phyloP scores from a whole-genome alignment of 2,113 vertebrate species.

The Trachemys scripta region DNA sequence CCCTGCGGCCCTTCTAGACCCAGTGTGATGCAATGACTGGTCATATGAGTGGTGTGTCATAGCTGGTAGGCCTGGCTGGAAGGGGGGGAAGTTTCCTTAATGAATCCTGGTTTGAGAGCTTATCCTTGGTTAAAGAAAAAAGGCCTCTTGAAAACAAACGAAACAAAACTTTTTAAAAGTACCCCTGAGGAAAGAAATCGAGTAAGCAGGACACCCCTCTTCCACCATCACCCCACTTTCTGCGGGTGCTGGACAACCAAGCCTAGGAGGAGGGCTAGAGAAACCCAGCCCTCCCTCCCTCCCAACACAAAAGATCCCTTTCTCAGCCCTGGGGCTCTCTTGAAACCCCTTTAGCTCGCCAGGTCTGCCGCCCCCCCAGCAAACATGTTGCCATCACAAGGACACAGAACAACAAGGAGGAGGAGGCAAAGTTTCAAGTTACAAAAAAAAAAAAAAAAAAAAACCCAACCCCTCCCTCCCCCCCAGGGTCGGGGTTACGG shows the following conservation, averaged over 20 bases:
- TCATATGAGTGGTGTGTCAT: constrained; percentile 33
- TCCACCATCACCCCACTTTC: no score
- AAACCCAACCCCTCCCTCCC: not conserved
- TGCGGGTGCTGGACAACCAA: not conserved
- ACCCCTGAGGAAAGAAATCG: not conserved
- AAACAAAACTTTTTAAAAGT: not conserved
- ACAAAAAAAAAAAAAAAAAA: no score
- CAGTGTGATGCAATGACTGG: constrained; percentile 2
- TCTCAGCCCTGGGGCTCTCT: not conserved
- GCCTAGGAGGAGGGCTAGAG: no score
- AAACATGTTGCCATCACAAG: no score
- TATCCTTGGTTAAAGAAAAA: not conserved
- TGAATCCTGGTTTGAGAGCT: not conserved
- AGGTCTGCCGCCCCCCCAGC: no score
- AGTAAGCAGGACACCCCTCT: no score
- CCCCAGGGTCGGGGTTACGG: not conserved
- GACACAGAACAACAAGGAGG: not conserved
- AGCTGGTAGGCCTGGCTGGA: not conserved
- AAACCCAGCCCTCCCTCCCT: no score
- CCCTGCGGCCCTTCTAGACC: not conserved
- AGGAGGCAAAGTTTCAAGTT: not conserved
- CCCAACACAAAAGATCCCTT: no score
- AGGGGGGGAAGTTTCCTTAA: not conserved
- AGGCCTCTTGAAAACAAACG: not conserved
- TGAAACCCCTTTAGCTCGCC: not conserved